Conservation (phyloP, 2,113 vertebrate genomes). For the Physeter macrocephalus region DNA sequence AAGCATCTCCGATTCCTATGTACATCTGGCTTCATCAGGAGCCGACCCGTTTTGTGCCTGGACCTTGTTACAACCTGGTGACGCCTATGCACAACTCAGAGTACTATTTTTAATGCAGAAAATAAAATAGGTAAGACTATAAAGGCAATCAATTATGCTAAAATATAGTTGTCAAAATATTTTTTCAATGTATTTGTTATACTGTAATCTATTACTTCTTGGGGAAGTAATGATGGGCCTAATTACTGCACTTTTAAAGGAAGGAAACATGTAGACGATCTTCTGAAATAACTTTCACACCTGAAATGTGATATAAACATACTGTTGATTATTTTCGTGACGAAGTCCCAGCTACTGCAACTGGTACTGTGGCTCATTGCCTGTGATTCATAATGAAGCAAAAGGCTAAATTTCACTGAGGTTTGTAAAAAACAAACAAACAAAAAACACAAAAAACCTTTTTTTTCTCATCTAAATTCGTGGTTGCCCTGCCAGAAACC, state of each 20-base stretch:
- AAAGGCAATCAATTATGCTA: not conserved
- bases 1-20: not conserved
- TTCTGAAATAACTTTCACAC: not conserved
- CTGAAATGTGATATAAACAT: not conserved
- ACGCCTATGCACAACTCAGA: not conserved
- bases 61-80: not conserved
- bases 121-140: not conserved
- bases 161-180: not conserved
- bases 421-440: not conserved
- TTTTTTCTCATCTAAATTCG: not conserved
- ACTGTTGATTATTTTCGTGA: not conserved
- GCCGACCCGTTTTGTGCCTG: not conserved
- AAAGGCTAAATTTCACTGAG: not conserved
- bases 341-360: not conserved
- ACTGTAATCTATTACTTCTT: not conserved
- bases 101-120: not conserved
- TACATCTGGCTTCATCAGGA: not conserved
- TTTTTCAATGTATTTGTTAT: not conserved
- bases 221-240: not conserved
- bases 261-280: not conserved
- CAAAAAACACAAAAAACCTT: not conserved
- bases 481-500: not conserved
- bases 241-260: not conserved
- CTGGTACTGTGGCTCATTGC: accelerated
- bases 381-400: not conserved